These are phyloP conservation scores for Aptenodytes forsteri DNA, from an alignment of 2,113 vertebrate genomes.

Conservation along the genomic window DNA sequence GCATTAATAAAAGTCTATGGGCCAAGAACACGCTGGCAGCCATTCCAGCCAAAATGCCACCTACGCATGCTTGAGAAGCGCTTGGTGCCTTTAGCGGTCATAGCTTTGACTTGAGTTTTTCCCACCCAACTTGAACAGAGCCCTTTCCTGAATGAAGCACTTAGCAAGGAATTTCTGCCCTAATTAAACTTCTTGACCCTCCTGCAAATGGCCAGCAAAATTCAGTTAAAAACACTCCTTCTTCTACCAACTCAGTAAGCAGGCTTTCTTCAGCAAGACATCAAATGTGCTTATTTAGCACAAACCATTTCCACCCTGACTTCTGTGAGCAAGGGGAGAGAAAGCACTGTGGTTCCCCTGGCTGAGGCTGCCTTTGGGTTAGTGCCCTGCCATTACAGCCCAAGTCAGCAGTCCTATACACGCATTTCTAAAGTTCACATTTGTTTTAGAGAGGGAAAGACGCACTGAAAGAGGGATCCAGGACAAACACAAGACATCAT, in stretches of 20 bases:
- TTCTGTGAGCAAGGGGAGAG: background rate
- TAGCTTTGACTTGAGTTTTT: background rate
- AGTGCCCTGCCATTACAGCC: background rate
- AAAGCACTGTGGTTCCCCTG: fast-evolving
- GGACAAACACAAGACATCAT: background rate
- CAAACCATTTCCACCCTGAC: background rate
- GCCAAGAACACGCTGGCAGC: background rate
- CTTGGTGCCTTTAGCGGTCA: background rate
- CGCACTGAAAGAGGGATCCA: background rate
- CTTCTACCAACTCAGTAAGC: background rate
- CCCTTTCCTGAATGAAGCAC: background rate
- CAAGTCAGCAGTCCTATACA: background rate
- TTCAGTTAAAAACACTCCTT: background rate
- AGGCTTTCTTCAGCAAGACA: background rate
- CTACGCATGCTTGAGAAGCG: background rate
- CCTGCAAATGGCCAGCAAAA: background rate
- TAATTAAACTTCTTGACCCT: background rate
- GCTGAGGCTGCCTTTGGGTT: fast-evolving
- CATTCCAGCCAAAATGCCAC: background rate
- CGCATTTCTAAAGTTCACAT: background rate
- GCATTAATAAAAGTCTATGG: background rate
- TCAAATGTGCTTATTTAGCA: background rate
- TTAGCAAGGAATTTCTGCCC: background rate
- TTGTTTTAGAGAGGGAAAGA: background rate
- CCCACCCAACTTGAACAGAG: background rate